phyloP scores from a whole-genome alignment of 2,888 invertebrate genomes.

The Nymphalis polychloros region DNA sequence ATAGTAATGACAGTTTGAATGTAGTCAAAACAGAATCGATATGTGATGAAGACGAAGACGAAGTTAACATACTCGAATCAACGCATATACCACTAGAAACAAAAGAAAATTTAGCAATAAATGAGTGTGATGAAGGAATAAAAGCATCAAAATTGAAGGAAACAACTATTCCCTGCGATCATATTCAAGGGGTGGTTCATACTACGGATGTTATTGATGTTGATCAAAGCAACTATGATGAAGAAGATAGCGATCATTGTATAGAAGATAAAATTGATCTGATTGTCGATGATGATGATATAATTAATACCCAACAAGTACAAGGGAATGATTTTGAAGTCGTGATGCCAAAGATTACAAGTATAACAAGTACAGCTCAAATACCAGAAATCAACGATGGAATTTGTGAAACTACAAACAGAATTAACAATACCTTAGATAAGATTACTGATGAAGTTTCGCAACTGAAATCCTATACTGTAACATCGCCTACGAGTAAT shows the following conservation, averaged over 20 bases:
- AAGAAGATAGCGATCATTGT: no score
- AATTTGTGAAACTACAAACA: conserved; percentile 5
- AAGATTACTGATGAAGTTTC: conserved; percentile 43
- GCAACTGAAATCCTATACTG: not conserved
- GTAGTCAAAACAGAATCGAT: conserved; percentile 31
- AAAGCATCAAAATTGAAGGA: not conserved
- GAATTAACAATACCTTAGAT: conserved; percentile 18
- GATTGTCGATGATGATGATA: not conserved
- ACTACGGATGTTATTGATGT: not conserved
- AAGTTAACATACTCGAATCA: conserved; percentile 28
- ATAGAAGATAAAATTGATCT: not conserved
- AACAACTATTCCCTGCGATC: not conserved
- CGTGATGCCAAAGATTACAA: conserved; percentile 35
- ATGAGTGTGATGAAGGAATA: not conserved
- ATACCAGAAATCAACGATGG: not conserved
- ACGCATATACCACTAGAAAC: conserved; percentile 31
- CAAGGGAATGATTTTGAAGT: conserved; percentile 6
- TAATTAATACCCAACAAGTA: not conserved
- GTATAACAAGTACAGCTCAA: conserved; percentile 28
- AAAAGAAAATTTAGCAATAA: conserved; percentile 4
- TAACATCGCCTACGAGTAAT: not conserved
- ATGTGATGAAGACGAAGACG: conserved; percentile 24
- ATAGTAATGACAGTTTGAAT: not conserved
- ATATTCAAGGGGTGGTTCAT: not conserved
- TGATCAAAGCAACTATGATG: not conserved